Conservation (phyloP, 1,140 invertebrate genomes). For the Amphibalanus amphitrite region DNA sequence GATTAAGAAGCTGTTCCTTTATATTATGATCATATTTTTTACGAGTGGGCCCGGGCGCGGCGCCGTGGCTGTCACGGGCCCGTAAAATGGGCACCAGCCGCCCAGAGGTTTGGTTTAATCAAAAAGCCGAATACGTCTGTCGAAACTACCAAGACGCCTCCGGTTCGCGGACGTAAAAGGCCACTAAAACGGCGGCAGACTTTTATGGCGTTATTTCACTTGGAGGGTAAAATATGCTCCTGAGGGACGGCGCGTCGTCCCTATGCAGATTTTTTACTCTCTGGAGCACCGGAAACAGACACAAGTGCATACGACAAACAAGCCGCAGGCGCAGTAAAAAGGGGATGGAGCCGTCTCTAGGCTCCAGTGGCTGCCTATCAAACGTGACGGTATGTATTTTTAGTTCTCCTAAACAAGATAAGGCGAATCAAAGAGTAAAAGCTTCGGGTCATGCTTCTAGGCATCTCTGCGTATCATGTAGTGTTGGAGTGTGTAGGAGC, state of each 20-base stretch:
- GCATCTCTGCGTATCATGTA: too few species aligned
- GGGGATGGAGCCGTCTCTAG: too few species aligned
- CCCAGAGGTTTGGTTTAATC: not conserved
- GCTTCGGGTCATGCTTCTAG: too few species aligned
- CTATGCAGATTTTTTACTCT: not conserved
- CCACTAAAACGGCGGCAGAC: not conserved
- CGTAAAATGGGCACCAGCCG: not conserved
- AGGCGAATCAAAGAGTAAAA: too few species aligned
- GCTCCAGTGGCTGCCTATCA: too few species aligned
- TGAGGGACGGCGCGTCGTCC: not conserved
- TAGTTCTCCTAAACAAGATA: too few species aligned
- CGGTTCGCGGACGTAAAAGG: not conserved
- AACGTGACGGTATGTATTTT: too few species aligned
- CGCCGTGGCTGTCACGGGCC: not conserved
- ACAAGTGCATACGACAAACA: not conserved
- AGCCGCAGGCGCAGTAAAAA: not conserved
- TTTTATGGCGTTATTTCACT: not conserved
- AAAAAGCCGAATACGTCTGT: not conserved
- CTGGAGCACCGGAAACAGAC: not conserved
- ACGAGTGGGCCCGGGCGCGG: not conserved
- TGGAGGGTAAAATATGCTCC: not conserved
- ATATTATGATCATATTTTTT: constrained; percentile 1
- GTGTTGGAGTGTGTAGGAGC: too few species aligned
- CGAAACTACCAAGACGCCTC: not conserved
- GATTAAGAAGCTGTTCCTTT: not conserved